A percentile compares a stretch with the other conserved stretches of the same genome.
Evolutionary conservation across 2,797 vertebrate genomes (phyloP).

Genomic region (Pseudochirops cupreus): DNA sequence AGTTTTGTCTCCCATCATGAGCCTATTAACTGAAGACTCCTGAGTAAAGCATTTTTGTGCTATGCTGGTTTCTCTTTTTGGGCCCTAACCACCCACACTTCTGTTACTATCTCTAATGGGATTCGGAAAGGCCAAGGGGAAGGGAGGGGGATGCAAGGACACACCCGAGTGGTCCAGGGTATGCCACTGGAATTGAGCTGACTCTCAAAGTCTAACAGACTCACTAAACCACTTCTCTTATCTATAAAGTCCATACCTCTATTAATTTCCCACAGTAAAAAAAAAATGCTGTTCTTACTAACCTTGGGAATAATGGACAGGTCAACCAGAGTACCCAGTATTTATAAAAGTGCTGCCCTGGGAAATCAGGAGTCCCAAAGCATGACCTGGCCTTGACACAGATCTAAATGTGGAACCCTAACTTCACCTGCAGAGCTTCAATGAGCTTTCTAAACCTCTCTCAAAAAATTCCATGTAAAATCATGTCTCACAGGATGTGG

Average conservation of each 20-base stretch:
- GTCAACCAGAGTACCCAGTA: not conserved
- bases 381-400: not conserved
- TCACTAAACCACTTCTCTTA: not conserved
- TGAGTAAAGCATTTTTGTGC: not conserved
- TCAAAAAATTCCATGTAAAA: not conserved
- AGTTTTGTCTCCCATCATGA: not conserved
- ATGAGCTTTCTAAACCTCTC: not conserved
- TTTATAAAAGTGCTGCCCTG: not conserved
- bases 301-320: not conserved
- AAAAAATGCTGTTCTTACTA: not conserved
- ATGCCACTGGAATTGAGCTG: not conserved
- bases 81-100: not conserved
- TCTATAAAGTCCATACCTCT: not conserved
- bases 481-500: not conserved
- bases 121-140: not conserved
- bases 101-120: not conserved
- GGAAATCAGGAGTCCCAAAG: not conserved
- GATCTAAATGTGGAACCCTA: not conserved
- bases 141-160: not conserved
- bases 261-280: constrained; percentile 1
- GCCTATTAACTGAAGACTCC: not conserved
- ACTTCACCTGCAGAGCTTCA: not conserved
- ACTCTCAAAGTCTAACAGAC: not conserved
- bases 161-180: not conserved
- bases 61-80: not conserved